Base-by-base conservation (phyloP, 92 coral and sea anemone species). In the Zoanthus sociatus region DNA sequence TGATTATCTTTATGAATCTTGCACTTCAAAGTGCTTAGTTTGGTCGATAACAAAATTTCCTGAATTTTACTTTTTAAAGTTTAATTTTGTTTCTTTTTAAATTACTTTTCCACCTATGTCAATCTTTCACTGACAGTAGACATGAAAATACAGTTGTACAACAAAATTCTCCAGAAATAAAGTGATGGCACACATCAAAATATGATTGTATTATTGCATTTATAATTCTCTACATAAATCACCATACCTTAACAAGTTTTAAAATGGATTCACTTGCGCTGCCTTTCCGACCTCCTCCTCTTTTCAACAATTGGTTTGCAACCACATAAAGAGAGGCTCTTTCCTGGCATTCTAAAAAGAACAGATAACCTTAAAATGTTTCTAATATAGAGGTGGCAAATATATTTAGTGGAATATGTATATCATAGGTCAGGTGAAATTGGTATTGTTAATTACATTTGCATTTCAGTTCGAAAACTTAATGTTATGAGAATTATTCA, bases 201-300 rank as follows among this genome's bases (percentile, higher is more conserved):
- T 54, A 54, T 54, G 60, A 54, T 54, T 54, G 60, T 54, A 53
- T 53, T 53, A 53, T 53, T 53, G 58, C 58, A 53, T 51, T 51
- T 51, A 51, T 9, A 53, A 53, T 53, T 53, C 58, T 75, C 21
- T 78, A 48, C 53, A 74, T 20, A 8, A 47, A 20, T 81, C 68
- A 61, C 70, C 56, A 14, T 81, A 83, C 87, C 78, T 83, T 67
- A 83, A 83, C 56, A 21, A 83, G 78, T 50, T 83, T 83, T 33
- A 83, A 14, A 18, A 83, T 32, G 55, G 55, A 9, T 48, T 83
- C 87, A 83, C 50, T 33, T 26, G 78, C 8, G 47, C 87, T 66
- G 53, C 78, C 78, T 68, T 83, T 83, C 63, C 78, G 70, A 54
- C 87, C 87, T 11, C 87, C 87, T 11, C 87, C 87, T 66, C 87